These are phyloP conservation scores for Lagocephalus sceleratus DNA, from an alignment of 2,797 vertebrate species.

Conservation along the genomic window DNA sequence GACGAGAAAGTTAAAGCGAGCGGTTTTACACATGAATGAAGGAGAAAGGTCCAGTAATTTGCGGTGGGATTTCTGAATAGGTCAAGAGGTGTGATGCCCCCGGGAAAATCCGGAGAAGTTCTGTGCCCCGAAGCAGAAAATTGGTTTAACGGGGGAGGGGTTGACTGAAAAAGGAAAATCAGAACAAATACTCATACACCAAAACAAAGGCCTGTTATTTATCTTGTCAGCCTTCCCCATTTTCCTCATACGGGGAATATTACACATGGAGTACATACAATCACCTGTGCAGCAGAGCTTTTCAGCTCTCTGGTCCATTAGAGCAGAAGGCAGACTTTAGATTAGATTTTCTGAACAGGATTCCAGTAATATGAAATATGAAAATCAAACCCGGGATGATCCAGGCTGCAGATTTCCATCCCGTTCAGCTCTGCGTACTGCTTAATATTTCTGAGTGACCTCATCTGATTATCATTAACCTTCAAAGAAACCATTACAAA, in stretches of 20 bases:
- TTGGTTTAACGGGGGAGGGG: constrained; percentile 7
- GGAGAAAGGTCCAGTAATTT: neutral
- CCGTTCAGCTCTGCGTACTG: constrained; percentile 5
- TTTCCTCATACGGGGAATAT: constrained; percentile 27
- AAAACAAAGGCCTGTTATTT: neutral
- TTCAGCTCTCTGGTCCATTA: constrained; percentile 18
- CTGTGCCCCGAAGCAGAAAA: neutral
- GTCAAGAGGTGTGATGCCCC: neutral
- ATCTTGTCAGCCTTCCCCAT: constrained; percentile 6
- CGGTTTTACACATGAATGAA: constrained; percentile 7
- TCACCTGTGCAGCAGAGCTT: constrained; percentile 21
- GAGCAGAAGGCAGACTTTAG: constrained; percentile 1
- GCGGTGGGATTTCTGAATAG: neutral
- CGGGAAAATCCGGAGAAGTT: constrained; percentile 1
- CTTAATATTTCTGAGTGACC: constrained; percentile 4
- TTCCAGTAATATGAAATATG: constrained; percentile 7
- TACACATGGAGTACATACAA: constrained; percentile 24
- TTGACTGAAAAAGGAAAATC: constrained; percentile 6
- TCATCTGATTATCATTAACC: constrained; percentile 5
- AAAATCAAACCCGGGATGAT: constrained; percentile 14
- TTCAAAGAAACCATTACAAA: constrained; percentile 17
- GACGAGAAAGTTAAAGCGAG: neutral
- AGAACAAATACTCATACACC: constrained; percentile 4
- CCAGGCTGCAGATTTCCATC: neutral
- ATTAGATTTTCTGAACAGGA: constrained; percentile 12